Base-by-base conservation (phyloP, 2,888 invertebrate genomes). In the Drosophila tanythrix region DNA sequence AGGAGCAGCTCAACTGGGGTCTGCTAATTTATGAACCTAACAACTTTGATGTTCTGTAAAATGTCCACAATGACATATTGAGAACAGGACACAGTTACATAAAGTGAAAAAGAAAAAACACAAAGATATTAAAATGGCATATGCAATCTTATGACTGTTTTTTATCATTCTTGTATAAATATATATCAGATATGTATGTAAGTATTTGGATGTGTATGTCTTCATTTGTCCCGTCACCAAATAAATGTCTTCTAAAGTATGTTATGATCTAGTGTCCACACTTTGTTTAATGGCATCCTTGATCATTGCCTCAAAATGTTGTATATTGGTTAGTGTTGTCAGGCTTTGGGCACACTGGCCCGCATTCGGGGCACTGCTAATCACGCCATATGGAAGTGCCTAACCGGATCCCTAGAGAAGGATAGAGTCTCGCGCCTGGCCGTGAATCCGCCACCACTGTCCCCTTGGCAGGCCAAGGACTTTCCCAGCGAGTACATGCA, bases 41-140 rank as follows among this genome's bases (percentile, higher is more conserved):
- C 78, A 63, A 61, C 76, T 85, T 74, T 90, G 89, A 86, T 85
- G 85, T 86, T 82, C 80, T 80, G 73, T 76, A 78, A 86, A 90
- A 85, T 86, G 86, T 82, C 74, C 74, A 43, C 86, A 89, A 80
- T 88, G 88, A 76, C 90, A 87, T 46, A 78, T 76, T 71, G 77
- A 71, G 64, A 58, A 48, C 51, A 61, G 33, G 58, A 13, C 35
- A 48, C 57, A 29, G 27, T 6, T 46, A 3, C 46, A n/a, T 18
- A 21, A 40, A 4, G 5, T 25, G 18, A 25, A 48, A n/a, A 51
- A 31, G 25, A 53, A 15, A 51, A 40, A 51, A 40, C 29, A 35
- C 35, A 13, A n/a, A 15, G 21, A 35, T 64, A 55, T 50, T 51
- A 35, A 51, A 58, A 18, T 33, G 13, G 15, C 48, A 51, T 59